Evolutionary conservation across 1,140 invertebrate genomes (phyloP), one percentile per base, ranked within the genome.

Genomic region (Nymphalis io): DNA sequence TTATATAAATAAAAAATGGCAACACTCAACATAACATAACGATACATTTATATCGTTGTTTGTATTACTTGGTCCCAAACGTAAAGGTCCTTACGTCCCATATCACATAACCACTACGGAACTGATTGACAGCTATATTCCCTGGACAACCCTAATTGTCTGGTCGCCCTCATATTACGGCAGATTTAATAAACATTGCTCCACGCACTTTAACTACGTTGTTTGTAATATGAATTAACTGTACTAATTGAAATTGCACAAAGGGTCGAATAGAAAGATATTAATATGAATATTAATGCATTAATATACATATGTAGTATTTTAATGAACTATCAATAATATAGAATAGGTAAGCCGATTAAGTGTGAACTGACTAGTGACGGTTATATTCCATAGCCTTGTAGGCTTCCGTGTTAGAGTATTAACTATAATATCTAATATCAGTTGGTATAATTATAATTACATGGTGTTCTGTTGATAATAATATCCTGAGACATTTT

Each of bases 181-280:
- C 74, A 76, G 83, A 88, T 86, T 89, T 86, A 88, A 88, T 89
- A 85, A 85, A 87, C 85, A 85, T 76, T 68, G 76, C 72, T 69
- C 72, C 76, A 80, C 72, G 80, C 78, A 83, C 71, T 82, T 82
- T 81, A 80, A 82, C 79, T 72, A 74, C 74, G 63, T 72, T 84
- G 79, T 83, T 81, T 81, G 81, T 77, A 83, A 85, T 85, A 79
- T 78, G 81, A 76, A 72, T 79, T 62, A 73, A 65, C 68, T 59
- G 76, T 70, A 67, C 63, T 82, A 80, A 87, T 87, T 84, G 81
- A 84, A 85, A 84, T 79, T 77, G 74, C 70, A 68, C 72, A 73
- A 74, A 61, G 63, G 64, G 58, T 72, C 46, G 38, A 53, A 57
- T 59, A 46, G 38, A 42, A n/a, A 58, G 20, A 15, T n/a, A 58